Conservation (phyloP, 1,140 invertebrate genomes). For the Reticulitermes speratus region DNA sequence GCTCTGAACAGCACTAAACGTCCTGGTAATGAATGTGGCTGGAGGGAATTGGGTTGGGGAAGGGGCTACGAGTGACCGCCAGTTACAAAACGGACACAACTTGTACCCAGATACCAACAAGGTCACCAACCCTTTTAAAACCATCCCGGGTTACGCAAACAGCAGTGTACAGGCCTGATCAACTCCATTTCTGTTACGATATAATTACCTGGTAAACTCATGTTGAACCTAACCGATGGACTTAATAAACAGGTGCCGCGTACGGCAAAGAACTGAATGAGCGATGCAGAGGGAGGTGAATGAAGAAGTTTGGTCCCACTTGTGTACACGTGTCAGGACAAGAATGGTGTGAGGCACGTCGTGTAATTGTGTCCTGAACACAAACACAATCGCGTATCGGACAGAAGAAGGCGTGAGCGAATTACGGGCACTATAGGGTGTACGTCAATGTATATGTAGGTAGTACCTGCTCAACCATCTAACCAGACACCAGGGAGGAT, state of each 20-base stretch:
- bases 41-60: neutral
- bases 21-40: neutral
- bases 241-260: neutral
- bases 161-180: neutral
- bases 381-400: too few species aligned
- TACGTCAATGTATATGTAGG: too few species aligned
- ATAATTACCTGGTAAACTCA: neutral
- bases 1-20: neutral
- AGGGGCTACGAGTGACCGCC: neutral
- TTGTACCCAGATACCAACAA: neutral
- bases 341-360: neutral
- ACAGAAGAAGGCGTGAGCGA: too few species aligned
- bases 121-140: neutral
- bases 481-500: too few species aligned
- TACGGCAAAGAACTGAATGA: neutral
- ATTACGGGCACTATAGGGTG: too few species aligned
- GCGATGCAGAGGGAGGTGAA: neutral
- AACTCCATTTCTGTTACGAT: neutral
- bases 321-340: neutral
- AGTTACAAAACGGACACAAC: neutral
- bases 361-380: too few species aligned
- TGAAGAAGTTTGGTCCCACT: neutral
- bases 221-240: neutral
- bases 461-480: too few species aligned
- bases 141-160: neutral